These are phyloP conservation scores for Apocrypta bakeri DNA, from an alignment of 1,140 invertebrate genomes.

Conservation along the genomic window DNA sequence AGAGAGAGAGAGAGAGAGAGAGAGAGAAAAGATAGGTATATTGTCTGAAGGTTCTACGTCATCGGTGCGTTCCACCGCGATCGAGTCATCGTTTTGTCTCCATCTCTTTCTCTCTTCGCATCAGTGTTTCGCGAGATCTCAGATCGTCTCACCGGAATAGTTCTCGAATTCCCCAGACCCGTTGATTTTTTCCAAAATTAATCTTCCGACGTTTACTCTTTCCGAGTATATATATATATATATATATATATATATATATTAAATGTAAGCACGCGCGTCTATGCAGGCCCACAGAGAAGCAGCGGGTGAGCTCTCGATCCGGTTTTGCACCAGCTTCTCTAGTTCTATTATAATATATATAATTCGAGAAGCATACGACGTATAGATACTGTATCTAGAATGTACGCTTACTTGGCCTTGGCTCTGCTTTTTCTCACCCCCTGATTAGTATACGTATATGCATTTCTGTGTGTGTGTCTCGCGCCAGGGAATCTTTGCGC, in stretches of 20 bases:
- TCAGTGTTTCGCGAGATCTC: not conserved
- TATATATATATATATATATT: no score
- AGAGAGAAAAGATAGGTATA: not conserved
- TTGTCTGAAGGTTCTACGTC: not conserved
- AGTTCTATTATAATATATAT: no score
- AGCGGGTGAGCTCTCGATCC: no score
- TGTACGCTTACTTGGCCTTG: no score
- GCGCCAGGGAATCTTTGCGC: not conserved
- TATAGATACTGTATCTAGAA: no score
- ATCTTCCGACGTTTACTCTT: not conserved
- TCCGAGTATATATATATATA: no score
- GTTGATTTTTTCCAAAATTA: slow-evolving; percentile 65
- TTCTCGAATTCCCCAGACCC: slow-evolving; percentile 64
- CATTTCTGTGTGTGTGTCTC: not conserved
- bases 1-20: not conserved
- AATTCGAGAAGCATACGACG: no score
- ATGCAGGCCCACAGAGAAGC: no score
- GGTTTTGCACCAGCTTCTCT: no score
- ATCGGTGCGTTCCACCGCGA: slow-evolving; percentile 22
- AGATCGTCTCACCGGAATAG: not conserved
- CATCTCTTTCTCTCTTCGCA: not conserved
- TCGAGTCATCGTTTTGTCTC: slow-evolving; percentile 11
- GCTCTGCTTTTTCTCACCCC: not conserved
- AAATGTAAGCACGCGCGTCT: no score
- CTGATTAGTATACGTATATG: not conserved